A percentile compares a stretch with the other conserved stretches of the same genome.
phyloP scores from a whole-genome alignment of 2,888 invertebrate species.

The Nasonovia ribisnigri region DNA sequence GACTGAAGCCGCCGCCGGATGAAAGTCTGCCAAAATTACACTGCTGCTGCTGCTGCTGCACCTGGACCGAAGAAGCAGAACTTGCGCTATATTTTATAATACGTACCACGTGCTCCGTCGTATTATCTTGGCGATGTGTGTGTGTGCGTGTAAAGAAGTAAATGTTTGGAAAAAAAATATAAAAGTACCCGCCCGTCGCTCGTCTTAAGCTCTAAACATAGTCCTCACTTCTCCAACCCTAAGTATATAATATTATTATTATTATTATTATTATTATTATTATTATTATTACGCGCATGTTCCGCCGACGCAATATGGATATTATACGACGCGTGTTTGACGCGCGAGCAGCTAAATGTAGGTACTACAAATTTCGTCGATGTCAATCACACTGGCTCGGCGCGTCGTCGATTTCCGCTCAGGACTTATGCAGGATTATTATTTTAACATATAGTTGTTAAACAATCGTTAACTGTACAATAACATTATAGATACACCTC shows the following conservation, averaged over 20 bases:
- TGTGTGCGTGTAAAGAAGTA: background rate
- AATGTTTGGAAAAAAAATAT: background rate
- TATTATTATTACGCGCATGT: background rate
- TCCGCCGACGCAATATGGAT: background rate
- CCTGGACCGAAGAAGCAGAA: conserved; percentile 24
- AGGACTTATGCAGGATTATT: no score
- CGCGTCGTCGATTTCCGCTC: background rate
- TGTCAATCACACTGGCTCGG: background rate
- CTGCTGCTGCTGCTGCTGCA: background rate
- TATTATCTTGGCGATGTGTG: background rate
- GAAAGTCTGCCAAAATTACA: conserved; percentile 58
- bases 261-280: background rate
- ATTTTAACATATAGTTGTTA: no score
- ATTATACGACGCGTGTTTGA: background rate
- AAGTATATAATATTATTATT: background rate
- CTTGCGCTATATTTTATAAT: conserved; percentile 22
- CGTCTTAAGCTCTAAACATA: conserved; percentile 48
- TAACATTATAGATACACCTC: no score
- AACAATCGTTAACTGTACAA: no score
- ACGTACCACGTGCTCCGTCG: background rate
- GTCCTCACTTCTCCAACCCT: conserved; percentile 11
- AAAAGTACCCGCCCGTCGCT: background rate
- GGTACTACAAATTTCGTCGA: background rate
- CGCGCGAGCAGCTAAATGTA: background rate
- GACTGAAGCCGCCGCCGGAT: conserved; percentile 1